Base-by-base conservation (phyloP, 35 echinoderm and acorn worm genomes). In the Patiria miniata region DNA sequence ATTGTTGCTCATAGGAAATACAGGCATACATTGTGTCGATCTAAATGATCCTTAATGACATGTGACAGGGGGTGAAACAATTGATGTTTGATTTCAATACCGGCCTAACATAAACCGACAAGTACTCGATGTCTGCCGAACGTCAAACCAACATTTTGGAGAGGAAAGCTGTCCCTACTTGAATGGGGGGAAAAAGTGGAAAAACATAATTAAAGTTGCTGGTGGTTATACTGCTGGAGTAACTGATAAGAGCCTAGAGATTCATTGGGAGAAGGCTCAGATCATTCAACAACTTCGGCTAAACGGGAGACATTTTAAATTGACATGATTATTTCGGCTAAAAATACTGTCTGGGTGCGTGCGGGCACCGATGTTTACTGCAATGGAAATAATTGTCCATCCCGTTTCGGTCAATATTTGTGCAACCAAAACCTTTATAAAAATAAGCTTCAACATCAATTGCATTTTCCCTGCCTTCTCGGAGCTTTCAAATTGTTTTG, bases 191-290 rank as follows among this genome's bases (percentile, higher is more conserved):
- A 30, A 73, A 73, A 73, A 73, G 65, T 73, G 65, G 65, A 73
- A 73, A 73, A 73, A 73, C 65, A 73, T 73, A 73, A 73, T 73
- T 73, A 73, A 73, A 73, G 65, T 73, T 34, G 65, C 1, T 36
- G 65, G 29, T 73, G 34, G 65, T 10, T 28, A 23, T 28, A 73
- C 23, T 26, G 65, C 34, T 26, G 65, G 65, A 10, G 29, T 2
- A 73, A 23, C 65, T 73, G 65, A 73, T 73, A 73, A 73, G 65
- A 23, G 26, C 29, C 65, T 12, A 73, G 65, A 32, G 29, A 73
- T 34, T 26, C 65, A 4, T 14, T 10, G 65, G 26, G 29, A 18
- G 29, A 23, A 73, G 65, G 65, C 23, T n/a, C 65, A 73, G 14
- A 73, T 73, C 65, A 73, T 73, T 73, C 65, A 73, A 32, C 65